Evolutionary conservation across 2,113 vertebrate genomes (phyloP), one percentile per base, ranked within the genome.

Genomic region (Oncorhynchus nerka): DNA sequence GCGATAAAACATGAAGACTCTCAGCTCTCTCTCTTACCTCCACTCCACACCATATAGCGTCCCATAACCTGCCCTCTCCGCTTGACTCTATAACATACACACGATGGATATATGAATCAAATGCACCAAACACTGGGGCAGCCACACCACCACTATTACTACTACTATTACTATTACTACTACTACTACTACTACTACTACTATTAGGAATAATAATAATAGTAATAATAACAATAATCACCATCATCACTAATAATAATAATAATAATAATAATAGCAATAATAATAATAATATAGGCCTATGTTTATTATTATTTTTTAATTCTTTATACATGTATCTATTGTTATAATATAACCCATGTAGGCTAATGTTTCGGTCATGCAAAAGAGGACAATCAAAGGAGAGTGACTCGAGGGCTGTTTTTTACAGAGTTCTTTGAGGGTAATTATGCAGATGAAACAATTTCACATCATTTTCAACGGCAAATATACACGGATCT

Each of bases 371-470:
- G 80, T 82, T 79, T 75, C 77, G 68, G 68, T 79, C 68, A 73
- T 71, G 69, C 74, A 84, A 70, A 22, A 16, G 55, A 77, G 79
- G 22, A 30, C 61, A 74, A 68, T 68, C 66, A 34, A 26, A 15
- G 19, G 64, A 28, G 22, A 81, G 77, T 85, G 83, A 89, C 83
- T 86, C 79, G 82, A 87, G 86, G 85, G 88, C 80, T 90, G 86
- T 88, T 85, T 89, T 85, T 78, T 81, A 22, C 73, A 78, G 79
- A 92, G 74, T 89, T 83, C 82, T 72, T 82, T 90, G 86, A 78
- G 79, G 81, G 80, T 89, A 93, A 91, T 91, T 92, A 90, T 89
- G 90, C 90, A 93, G 86, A 90, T 91, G 86, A 92, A 89, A 91
- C 90, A 84, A 89, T 88, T 91, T 89, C 84, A 81, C 82, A 85